Evolutionary conservation across 2,888 invertebrate species (phyloP).

Genomic region (Cetonia aurata): DNA sequence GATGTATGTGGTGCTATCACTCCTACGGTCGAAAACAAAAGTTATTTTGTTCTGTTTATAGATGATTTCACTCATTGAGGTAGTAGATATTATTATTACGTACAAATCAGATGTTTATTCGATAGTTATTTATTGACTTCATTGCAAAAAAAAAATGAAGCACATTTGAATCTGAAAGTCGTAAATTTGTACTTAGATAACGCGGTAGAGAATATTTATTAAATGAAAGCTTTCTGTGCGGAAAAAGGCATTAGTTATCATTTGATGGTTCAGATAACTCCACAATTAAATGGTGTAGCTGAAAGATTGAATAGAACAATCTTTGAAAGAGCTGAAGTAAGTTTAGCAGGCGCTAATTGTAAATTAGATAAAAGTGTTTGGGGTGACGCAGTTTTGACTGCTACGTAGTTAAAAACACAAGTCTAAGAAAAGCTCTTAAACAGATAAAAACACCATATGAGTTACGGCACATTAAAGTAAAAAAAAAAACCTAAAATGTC

Average conservation of each 20-base stretch:
- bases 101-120: no score
- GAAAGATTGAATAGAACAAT: constrained; percentile 2
- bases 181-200: not conserved
- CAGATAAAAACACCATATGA: no score
- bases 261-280: not conserved
- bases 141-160: no score
- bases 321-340: not conserved
- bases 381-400: not conserved
- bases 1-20: no score
- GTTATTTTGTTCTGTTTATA: no score
- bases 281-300: not conserved
- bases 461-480: no score
- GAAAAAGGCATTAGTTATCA: constrained; percentile 1
- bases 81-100: no score
- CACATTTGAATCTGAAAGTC: no score
- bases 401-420: not conserved
- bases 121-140: no score
- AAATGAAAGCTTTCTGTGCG: not conserved
- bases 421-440: not conserved
- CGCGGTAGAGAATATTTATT: not conserved
- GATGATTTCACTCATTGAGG: no score
- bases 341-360: not conserved
- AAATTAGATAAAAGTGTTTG: not conserved
- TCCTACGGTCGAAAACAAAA: no score
- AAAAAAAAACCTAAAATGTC: no score